Evolutionary conservation across 2,113 vertebrate genomes (phyloP), one percentile per base, ranked within the genome.

Genomic region (Misgurnus anguillicaudatus): DNA sequence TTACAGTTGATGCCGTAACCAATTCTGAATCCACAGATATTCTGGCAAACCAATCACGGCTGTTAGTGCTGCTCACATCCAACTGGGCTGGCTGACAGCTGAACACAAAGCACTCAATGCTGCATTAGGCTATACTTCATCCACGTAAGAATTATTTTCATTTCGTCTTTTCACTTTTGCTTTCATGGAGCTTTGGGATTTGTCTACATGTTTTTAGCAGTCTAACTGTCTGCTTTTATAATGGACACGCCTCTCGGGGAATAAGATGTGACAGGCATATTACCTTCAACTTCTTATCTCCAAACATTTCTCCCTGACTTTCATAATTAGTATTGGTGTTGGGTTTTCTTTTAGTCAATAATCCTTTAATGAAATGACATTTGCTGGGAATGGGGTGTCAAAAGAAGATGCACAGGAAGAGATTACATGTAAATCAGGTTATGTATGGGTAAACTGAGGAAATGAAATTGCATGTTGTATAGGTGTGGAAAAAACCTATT

Each of bases 241-340:
- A 78, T 89, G 85, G 75, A 31, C 24, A 51, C 79, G 51, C 67
- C 21, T 66, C 62, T 21, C 19, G 61, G 72, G 80, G 90, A 90
- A 92, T 86, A 79, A 65, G 55, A 88, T 80, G 62, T 36, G 84
- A 90, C 82, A 88, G 83, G 79, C 77, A 80, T 87, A 87, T 87
- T 80, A 80, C 64, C 47, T 81, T 75, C 62, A 80, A 86, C 64
- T 86, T 82, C 57, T 41, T 24, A 68, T 85, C 82, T 82, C 80
- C 82, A 80, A 75, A 60, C 58, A 65, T 86, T 87, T 85, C 73
- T 63, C 66, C 75, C 79, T 61, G 63, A 11, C 73, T 82, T 62
- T 53, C 79, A 80, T 84, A 89, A 88, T 88, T 79, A 81, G 5
- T 86, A 53, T 63, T 87, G 85, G 66, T 85, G 86, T 61, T 38